These are phyloP conservation scores for Eugnorisma glareosa DNA, from an alignment of 2,888 invertebrate species.

Conservation along the genomic window DNA sequence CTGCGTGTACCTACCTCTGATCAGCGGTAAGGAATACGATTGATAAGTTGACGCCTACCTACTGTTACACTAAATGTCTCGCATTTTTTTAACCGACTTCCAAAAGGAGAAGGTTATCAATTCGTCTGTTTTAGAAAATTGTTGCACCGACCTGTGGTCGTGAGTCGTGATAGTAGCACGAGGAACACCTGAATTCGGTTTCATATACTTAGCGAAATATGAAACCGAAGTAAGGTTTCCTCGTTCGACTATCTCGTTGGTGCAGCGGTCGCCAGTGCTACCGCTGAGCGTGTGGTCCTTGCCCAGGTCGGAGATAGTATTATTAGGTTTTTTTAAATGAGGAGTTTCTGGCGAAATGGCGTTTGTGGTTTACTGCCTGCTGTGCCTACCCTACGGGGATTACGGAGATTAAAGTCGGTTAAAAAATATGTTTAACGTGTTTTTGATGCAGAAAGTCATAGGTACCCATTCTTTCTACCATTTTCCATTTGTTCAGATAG, in stretches of 20 bases:
- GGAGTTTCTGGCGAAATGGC: background rate
- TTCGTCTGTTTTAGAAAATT: conserved; percentile 4
- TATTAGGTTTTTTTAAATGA: background rate
- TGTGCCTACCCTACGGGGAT: background rate
- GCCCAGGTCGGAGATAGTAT: background rate
- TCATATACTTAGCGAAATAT: background rate
- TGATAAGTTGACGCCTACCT: background rate
- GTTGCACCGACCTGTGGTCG: too few relatives aligned
- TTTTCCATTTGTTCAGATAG: background rate
- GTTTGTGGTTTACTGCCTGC: background rate
- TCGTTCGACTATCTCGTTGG: background rate
- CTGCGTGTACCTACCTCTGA: background rate
- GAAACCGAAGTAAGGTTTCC: too few relatives aligned
- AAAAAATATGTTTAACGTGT: background rate
- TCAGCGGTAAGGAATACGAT: background rate
- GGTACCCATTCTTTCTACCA: background rate
- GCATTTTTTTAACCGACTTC: too few relatives aligned
- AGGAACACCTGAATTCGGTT: too few relatives aligned
- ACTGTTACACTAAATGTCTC: background rate
- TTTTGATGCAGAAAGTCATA: background rate
- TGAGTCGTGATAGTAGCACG: too few relatives aligned
- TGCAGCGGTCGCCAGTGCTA: background rate
- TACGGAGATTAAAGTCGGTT: too few relatives aligned
- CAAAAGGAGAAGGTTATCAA: too few relatives aligned
- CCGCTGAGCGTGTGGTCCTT: background rate